Base-by-base conservation (phyloP, 2,113 vertebrate species). In the Aegotheles bennettii region DNA sequence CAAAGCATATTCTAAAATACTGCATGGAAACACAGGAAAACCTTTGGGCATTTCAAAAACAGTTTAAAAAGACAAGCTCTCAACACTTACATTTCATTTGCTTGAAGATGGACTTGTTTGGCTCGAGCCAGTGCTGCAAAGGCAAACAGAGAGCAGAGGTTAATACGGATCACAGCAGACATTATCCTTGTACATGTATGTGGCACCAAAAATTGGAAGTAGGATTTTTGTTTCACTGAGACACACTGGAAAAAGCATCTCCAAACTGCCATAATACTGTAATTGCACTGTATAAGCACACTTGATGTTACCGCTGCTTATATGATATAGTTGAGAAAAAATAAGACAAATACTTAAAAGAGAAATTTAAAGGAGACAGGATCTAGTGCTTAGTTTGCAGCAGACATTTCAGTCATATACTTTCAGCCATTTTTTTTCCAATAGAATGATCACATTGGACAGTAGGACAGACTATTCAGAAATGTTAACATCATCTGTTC, bases 31-130 rank as follows among this genome's bases (percentile, higher is more conserved):
- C 40, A 93, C n/a, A 96, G 65, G 42, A 95, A 94, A 95, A 73
- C 35, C 38, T 67, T 47, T 64, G 14, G 25, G 43, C 19, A 82
- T 57, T 87, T 95, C 43, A 80, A 70, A 96, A 73, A 45, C 84
- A 65, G 60, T 86, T 68, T 87, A 26, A 61, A 81, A 80, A 82
- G 23, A 51, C 16, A 43, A 85, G 15, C 20, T 84, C 51, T 93
- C 83, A 88, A 97, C 85, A 99, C 99, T 99, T 98, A 99, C 99
- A 98, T 98, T 99, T 99, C 99, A 99, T 99, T 98, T 99, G 99
- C 97, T 99, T 99, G 98, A 96, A 98, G 95, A 99, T 98, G 13
- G 99, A 97, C 95, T 99, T 99, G 97, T 99, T 99, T 91, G 99
- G 99, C 96, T 99, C 99, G 95, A 99, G 98, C 99, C 99, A 99